Conservation (phyloP, 2,113 vertebrate species). For the Hoplias malabaricus region DNA sequence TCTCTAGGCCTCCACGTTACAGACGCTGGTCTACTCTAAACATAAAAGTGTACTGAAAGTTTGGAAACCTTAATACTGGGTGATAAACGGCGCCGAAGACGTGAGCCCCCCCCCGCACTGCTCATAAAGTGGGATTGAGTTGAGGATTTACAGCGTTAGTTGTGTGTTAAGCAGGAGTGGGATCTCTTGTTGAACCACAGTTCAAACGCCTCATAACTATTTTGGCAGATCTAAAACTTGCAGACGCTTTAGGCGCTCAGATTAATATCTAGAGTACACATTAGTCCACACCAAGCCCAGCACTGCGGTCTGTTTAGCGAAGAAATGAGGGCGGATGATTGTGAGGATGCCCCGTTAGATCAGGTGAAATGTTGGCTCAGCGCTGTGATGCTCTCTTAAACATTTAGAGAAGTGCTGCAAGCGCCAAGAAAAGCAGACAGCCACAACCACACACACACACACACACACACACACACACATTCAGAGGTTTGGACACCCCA, state of each 20-base stretch:
- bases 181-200: conserved; percentile 28
- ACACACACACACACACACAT: background rate
- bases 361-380: conserved; percentile 9
- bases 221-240: conserved; percentile 20
- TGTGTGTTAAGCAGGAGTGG: background rate
- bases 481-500: too few relatives aligned
- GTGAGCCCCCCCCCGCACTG: background rate
- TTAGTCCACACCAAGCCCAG: background rate
- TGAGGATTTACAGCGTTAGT: conserved; percentile 9
- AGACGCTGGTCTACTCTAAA: background rate
- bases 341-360: background rate
- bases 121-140: background rate
- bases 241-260: background rate
- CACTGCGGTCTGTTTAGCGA: background rate
- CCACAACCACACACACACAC: background rate
- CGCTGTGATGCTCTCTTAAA: background rate
- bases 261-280: background rate
- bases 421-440: background rate
- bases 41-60: background rate
- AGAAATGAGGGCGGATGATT: background rate
- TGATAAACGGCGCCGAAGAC: background rate
- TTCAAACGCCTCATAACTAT: conserved; percentile 12
- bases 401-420: background rate
- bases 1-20: background rate
- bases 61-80: background rate